These are phyloP conservation scores for Cantharis nigra DNA, from an alignment of 2,888 invertebrate species.

Conservation along the genomic window DNA sequence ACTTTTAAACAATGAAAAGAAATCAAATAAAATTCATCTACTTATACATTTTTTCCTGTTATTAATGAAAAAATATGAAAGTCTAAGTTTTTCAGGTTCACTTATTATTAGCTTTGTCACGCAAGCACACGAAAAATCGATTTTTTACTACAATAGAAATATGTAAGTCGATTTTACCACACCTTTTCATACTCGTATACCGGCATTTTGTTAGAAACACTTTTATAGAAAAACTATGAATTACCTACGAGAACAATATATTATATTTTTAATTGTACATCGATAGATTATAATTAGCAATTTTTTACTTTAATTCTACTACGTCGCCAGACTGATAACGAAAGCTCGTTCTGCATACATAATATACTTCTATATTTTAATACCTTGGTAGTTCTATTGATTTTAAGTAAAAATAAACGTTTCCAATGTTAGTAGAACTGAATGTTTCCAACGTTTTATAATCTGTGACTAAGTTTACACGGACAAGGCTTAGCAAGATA, in stretches of 20 bases:
- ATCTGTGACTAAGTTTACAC: not conserved
- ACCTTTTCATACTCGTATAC: constrained; percentile 35
- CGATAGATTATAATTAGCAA: not conserved
- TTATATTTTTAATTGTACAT: constrained; percentile 13
- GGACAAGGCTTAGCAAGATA: not conserved
- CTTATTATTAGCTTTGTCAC: constrained; percentile 52
- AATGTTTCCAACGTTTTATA: not conserved
- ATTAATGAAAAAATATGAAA: constrained; percentile 39
- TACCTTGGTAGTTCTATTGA: not conserved
- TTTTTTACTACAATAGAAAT: constrained; percentile 48
- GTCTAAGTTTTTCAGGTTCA: constrained; percentile 41
- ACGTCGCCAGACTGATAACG: constrained; percentile 4
- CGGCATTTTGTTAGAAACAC: not conserved
- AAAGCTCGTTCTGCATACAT: not conserved
- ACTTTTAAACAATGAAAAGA: constrained; percentile 4
- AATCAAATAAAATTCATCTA: constrained; percentile 16
- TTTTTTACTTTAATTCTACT: not conserved
- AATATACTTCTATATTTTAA: not conserved
- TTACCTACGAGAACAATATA: not conserved
- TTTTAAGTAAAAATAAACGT: not conserved
- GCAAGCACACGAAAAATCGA: constrained; percentile 48
- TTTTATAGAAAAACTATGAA: not conserved
- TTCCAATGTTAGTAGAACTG: not conserved
- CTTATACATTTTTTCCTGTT: constrained; percentile 37
- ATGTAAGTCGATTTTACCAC: constrained; percentile 39